These are phyloP conservation scores for Temnothorax ravouxi DNA, from an alignment of 2,888 invertebrate genomes.

Conservation along the genomic window DNA sequence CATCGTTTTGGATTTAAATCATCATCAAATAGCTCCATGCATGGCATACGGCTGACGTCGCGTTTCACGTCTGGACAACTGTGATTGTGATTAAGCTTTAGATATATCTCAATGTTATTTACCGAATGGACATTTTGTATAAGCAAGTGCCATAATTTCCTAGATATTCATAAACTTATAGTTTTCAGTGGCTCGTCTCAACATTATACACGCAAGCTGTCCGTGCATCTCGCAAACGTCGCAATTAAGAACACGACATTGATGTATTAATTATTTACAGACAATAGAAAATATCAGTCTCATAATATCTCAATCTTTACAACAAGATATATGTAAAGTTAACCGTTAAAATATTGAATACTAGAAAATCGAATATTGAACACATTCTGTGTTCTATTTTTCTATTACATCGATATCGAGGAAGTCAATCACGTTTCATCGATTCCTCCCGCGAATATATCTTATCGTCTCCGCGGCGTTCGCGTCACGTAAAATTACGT, in stretches of 20 bases:
- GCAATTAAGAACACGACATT: background rate
- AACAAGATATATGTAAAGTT: background rate
- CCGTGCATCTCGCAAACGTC: background rate
- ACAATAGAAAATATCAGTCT: background rate
- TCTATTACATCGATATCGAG: background rate
- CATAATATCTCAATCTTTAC: background rate
- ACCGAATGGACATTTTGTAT: background rate
- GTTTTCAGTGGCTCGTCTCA: background rate
- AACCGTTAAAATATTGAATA: background rate
- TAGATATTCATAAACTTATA: background rate
- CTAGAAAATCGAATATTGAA: no score
- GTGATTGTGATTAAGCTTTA: constrained; percentile 33
- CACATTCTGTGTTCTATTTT: background rate
- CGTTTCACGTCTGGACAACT: constrained; percentile 19
- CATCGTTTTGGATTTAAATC: constrained; percentile 44
- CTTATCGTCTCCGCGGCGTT: constrained; percentile 24
- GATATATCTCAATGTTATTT: constrained; percentile 40
- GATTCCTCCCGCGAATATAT: background rate
- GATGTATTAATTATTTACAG: background rate
- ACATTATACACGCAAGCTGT: background rate
- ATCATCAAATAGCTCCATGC: constrained; percentile 34
- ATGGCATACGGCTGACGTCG: constrained; percentile 23
- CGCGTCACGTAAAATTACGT: constrained; percentile 39
- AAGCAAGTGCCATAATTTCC: background rate
- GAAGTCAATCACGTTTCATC: background rate